phyloP scores from a whole-genome alignment of 1,140 invertebrate genomes.

The Dryas iulia region DNA sequence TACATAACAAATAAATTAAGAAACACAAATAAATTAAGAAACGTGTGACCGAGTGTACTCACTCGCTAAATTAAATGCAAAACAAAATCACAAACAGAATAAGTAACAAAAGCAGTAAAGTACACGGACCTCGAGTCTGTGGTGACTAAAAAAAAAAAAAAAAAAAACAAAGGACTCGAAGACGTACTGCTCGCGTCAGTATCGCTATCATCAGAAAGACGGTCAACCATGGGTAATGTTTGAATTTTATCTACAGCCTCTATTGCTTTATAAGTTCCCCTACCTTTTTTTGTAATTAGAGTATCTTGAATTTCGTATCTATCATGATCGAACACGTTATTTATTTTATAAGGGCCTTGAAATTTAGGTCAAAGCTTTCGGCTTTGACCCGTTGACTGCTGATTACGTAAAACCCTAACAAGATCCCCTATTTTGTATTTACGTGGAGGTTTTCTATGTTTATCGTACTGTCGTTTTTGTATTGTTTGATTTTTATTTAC shows the following conservation, averaged over 20 bases:
- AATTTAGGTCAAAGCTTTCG: not conserved
- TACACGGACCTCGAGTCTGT: no score
- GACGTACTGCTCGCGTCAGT: no score
- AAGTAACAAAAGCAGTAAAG: no score
- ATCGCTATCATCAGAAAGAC: no score
- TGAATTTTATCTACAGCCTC: not conserved
- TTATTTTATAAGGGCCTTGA: not conserved
- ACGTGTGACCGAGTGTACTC: no score
- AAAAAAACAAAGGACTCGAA: no score
- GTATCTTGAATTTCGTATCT: not conserved
- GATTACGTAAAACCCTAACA: not conserved
- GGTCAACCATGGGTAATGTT: no score
- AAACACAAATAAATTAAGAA: no score
- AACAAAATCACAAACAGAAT: no score
- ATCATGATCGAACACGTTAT: not conserved
- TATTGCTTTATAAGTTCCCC: not conserved
- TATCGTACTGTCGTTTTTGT: not conserved
- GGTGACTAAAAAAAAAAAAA: no score
- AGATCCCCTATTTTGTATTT: not conserved
- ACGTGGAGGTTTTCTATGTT: not conserved
- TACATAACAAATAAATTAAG: no score
- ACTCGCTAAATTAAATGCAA: no score
- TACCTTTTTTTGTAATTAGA: not conserved
- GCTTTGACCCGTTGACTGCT: not conserved
- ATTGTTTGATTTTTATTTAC: not conserved